These are phyloP conservation scores for Colaptes auratus DNA, from an alignment of 2,113 vertebrate species.

Conservation along the genomic window DNA sequence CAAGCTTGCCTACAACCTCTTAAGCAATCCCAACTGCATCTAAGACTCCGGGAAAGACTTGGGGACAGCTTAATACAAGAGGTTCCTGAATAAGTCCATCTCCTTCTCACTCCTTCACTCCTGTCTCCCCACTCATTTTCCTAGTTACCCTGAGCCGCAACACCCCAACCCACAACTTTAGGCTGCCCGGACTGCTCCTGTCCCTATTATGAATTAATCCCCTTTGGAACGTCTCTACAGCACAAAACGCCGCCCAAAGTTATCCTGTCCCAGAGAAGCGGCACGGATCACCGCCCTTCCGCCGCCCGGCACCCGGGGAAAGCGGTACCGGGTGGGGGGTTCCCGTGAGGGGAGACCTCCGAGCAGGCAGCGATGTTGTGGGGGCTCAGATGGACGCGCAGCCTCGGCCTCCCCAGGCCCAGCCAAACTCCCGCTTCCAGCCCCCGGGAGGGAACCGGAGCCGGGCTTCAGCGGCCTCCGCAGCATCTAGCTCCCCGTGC, in stretches of 20 bases:
- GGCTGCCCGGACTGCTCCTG: neutral
- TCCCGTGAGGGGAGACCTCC: neutral
- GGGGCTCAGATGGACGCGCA: neutral
- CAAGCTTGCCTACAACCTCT: neutral
- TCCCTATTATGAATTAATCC: neutral
- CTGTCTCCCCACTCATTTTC: neutral
- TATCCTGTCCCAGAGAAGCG: rapidly evolving
- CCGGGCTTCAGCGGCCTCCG: neutral
- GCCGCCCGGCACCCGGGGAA: no score
- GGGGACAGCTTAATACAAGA: neutral
- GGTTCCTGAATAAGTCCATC: neutral
- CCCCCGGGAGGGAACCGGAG: neutral
- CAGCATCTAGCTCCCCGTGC: neutral
- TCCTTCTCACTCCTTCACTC: neutral
- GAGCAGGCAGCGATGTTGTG: neutral
- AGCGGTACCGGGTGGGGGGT: neutral
- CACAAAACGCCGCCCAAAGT: neutral
- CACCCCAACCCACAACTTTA: neutral
- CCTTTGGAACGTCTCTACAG: neutral
- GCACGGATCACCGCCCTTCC: no score
- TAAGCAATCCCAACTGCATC: neutral
- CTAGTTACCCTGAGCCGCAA: neutral
- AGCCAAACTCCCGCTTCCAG: neutral
- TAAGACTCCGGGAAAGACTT: neutral
- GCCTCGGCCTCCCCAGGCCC: no score